Evolutionary conservation across 2,113 vertebrate genomes (phyloP), one percentile per base, ranked within the genome.

Genomic region (Ursus arctos): DNA sequence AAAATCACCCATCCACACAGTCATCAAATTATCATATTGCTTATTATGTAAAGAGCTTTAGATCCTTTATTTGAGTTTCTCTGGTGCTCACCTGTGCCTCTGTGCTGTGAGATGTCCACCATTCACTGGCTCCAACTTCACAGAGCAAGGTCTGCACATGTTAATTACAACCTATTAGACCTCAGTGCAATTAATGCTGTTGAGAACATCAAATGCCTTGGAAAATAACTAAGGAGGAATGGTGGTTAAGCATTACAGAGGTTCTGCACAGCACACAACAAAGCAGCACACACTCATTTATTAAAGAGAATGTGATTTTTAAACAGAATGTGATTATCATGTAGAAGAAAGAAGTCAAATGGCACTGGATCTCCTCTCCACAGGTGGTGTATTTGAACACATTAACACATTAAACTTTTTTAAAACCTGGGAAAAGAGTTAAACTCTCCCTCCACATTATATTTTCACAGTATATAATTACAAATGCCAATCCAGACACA

Each of bases 141-240:
- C 95, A 96, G 98, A 98, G 95, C 86, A 94, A 97, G 91, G 81
- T 85, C 93, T 97, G 95, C 97, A 96, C 95, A 91, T 83, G 94
- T 98, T 98, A 97, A 98, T 98, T 98, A 97, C 94, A 98, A 95
- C 88, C 96, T 96, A 86, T 93, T 97, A 98, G 88, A 83, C 94
- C 74, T 93, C 40, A 33, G 36, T 93, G 51, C 71, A 98, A 90
- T 93, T 96, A 97, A 93, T 96, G 92, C 88, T 97, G 96, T 97
- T 98, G 96, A 98, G 94, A 97, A 97, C 91, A 98, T 80, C 94
- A 97, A 98, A 97, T 98, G 67, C 65, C 88, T 97, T 93, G 96
- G 98, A 98, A 99, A 98, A 98, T 7, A 98, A 96, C 94, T 63
- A n/a, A 92, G 90, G 96, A 96, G 88, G 95, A 97, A 88, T 79